Conservation (phyloP, 2,113 vertebrate genomes). For the Hippocampus zosterae region DNA sequence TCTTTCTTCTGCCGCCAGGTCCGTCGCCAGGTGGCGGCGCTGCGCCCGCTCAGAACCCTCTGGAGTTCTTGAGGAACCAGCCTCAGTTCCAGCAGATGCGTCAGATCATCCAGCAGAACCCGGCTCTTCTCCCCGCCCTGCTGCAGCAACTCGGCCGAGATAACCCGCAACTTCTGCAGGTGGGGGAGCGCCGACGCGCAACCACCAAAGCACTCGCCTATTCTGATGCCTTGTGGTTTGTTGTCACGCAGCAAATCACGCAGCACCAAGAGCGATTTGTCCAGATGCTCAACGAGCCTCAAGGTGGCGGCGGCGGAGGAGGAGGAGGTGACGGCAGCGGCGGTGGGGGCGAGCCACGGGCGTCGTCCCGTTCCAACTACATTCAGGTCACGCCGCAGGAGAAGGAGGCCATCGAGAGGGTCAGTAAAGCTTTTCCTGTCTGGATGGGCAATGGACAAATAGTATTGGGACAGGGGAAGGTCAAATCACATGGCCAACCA, state of each 20-base stretch:
- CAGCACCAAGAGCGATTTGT: slow-evolving; percentile 76
- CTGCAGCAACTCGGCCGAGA: slow-evolving; percentile 75
- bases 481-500: too few species aligned
- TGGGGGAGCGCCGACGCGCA: slow-evolving; percentile 1
- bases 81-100: slow-evolving; percentile 78
- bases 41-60: slow-evolving; percentile 56
- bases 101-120: slow-evolving; percentile 79
- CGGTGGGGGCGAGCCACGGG: slow-evolving; percentile 57
- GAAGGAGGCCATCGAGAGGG: slow-evolving; percentile 78
- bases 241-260: slow-evolving; percentile 70
- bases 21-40: slow-evolving; percentile 21
- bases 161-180: slow-evolving; percentile 76
- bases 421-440: slow-evolving; percentile 25
- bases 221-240: background rate
- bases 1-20: slow-evolving; percentile 23
- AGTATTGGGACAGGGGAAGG: too few species aligned
- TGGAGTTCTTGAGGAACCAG: slow-evolving; percentile 75
- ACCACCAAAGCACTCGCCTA: too few species aligned
- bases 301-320: slow-evolving; percentile 37
- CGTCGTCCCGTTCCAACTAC: slow-evolving; percentile 66
- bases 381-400: slow-evolving; percentile 78
- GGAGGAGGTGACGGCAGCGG: slow-evolving; percentile 16
- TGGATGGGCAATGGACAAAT: too few species aligned
- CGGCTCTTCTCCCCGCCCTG: slow-evolving; percentile 68
- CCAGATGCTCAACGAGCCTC: slow-evolving; percentile 76